Conservation (phyloP, 2,888 invertebrate genomes). For the Theretra japonica region DNA sequence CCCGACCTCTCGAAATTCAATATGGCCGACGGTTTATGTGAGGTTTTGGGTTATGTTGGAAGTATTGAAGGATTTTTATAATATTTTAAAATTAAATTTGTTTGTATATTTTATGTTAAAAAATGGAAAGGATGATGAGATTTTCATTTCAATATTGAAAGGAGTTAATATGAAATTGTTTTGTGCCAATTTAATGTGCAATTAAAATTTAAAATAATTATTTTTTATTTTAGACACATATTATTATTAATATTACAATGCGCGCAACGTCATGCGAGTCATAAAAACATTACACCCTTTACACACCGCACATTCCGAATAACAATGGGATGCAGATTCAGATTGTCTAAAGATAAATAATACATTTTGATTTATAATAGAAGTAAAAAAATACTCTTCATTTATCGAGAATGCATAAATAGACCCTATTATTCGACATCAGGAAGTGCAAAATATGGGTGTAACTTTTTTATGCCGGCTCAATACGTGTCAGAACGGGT, state of each 20-base stretch:
- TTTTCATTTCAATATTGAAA: too few species aligned
- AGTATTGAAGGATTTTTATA: too few species aligned
- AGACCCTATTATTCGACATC: conserved; percentile 82
- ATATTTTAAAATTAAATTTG: too few species aligned
- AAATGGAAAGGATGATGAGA: too few species aligned
- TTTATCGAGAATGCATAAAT: conserved; percentile 84
- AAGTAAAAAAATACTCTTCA: conserved; percentile 83
- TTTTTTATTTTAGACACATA: background rate
- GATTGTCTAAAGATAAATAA: conserved; percentile 84
- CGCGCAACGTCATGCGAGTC: conserved; percentile 57
- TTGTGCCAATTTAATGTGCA: too few species aligned
- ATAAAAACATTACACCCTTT: conserved; percentile 83
- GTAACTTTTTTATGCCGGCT: conserved; percentile 80
- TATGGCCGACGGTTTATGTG: conserved; percentile 67
- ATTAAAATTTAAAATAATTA: too few species aligned
- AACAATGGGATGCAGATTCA: conserved; percentile 84
- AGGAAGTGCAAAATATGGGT: conserved; percentile 85
- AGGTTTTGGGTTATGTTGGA: background rate
- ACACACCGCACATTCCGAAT: conserved; percentile 82
- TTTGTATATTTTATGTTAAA: too few species aligned
- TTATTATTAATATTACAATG: conserved; percentile 51
- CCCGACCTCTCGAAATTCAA: conserved; percentile 77
- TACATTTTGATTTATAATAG: conserved; percentile 85
- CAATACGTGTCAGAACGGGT: conserved; percentile 83
- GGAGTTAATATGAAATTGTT: too few species aligned